Conservation (phyloP, 2,888 invertebrate species). For the Philonicus albiceps region DNA sequence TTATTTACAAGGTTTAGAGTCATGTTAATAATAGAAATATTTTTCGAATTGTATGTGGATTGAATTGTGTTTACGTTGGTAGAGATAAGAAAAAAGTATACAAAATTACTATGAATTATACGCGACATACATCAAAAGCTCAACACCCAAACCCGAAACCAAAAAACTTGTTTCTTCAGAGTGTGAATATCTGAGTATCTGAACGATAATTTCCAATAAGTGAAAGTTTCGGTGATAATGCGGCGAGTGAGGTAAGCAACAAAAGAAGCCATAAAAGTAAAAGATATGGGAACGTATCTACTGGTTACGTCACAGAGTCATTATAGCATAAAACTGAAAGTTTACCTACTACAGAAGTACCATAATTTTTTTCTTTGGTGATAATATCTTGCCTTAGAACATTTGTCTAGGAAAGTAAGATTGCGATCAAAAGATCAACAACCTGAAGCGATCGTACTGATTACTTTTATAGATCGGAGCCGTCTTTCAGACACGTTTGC, state of each 20-base stretch:
- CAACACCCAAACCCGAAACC: not conserved
- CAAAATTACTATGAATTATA: not conserved
- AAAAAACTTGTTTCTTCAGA: conserved; percentile 9
- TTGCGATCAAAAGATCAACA: conserved; percentile 20
- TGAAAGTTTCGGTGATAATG: conserved; percentile 33
- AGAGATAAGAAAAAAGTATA: not conserved
- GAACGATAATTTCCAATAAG: conserved; percentile 33
- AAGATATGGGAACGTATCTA: conserved; percentile 17
- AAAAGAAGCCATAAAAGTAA: conserved; percentile 25
- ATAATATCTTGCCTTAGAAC: not conserved
- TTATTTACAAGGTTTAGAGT: too few species aligned
- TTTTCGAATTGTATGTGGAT: not conserved
- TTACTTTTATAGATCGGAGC: not conserved
- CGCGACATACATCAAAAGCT: not conserved
- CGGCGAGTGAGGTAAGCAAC: conserved; percentile 18
- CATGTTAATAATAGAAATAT: not conserved
- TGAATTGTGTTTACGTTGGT: not conserved
- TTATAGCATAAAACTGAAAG: not conserved
- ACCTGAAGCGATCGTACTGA: not conserved
- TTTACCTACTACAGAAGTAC: not conserved
- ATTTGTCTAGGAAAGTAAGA: not conserved
- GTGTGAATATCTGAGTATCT: conserved; percentile 11
- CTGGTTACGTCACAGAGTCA: conserved; percentile 1
- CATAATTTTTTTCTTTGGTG: not conserved
- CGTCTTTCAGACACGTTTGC: not conserved